Evolutionary conservation across 1,140 invertebrate genomes (phyloP).

Genomic region (Philopotamus ludificatus): DNA sequence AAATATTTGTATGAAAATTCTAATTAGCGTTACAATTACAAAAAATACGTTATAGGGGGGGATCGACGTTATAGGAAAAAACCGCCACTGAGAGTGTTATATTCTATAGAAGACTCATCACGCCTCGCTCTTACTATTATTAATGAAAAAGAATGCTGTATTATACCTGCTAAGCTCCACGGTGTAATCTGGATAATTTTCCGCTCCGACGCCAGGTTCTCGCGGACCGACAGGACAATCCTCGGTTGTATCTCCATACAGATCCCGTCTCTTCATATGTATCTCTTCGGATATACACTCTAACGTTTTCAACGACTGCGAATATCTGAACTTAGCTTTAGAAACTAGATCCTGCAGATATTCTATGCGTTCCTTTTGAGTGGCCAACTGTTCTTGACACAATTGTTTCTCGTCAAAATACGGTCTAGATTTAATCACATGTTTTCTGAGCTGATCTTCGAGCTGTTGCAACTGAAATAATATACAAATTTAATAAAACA

Average conservation of each 20-base stretch:
- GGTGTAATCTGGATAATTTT: slow-evolving; percentile 54
- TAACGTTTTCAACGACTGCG: slow-evolving; percentile 79
- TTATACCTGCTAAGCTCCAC: too few relatives aligned
- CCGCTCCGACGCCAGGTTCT: slow-evolving; percentile 89
- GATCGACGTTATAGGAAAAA: too few relatives aligned
- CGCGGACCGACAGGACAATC: slow-evolving; percentile 63
- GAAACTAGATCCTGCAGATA: slow-evolving; percentile 76
- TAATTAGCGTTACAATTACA: too few relatives aligned
- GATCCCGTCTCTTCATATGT: slow-evolving; percentile 65
- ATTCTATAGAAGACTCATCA: too few relatives aligned
- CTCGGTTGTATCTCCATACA: slow-evolving; percentile 51
- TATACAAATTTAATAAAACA: neutral
- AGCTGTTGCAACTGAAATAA: slow-evolving; percentile 60
- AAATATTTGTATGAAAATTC: too few relatives aligned
- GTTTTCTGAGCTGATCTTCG: slow-evolving; percentile 74
- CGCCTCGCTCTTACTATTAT: too few relatives aligned
- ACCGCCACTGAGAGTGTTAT: too few relatives aligned
- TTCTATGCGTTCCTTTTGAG: slow-evolving; percentile 82
- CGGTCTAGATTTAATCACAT: slow-evolving; percentile 81
- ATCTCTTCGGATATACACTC: slow-evolving; percentile 94
- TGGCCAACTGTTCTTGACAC: slow-evolving; percentile 86
- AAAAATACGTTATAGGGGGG: too few relatives aligned
- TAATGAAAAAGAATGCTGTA: too few relatives aligned
- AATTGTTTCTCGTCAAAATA: slow-evolving; percentile 93
- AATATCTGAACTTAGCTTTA: slow-evolving; percentile 79